phyloP scores from a whole-genome alignment of 2,888 invertebrate genomes.

The Macrophya alboannulata region DNA sequence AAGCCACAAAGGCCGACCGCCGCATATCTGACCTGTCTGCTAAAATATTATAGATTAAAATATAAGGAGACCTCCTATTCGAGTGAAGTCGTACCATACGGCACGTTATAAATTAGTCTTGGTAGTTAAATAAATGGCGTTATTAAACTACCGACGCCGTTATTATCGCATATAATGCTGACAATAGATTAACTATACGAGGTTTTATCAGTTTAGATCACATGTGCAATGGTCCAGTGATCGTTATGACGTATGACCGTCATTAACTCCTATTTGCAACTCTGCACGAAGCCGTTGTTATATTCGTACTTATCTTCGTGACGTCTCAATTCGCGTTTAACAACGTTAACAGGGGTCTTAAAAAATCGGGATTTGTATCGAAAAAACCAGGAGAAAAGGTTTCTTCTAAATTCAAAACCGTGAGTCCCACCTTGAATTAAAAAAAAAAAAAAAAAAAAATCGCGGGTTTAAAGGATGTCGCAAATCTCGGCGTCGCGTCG shows the following conservation, averaged over 20 bases:
- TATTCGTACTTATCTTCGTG: constrained; percentile 59
- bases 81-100: constrained; percentile 33
- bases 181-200: constrained; percentile 49
- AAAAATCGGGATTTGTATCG: too few relatives aligned
- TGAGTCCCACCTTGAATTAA: background rate
- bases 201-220: constrained; percentile 74
- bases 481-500: constrained; percentile 45
- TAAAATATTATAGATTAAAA: constrained; percentile 70
- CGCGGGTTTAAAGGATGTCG: constrained; percentile 56
- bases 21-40: constrained; percentile 44
- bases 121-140: constrained; percentile 40
- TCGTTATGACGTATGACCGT: constrained; percentile 71
- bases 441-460: background rate
- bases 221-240: constrained; percentile 66
- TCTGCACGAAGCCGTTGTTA: constrained; percentile 58
- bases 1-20: constrained; percentile 31
- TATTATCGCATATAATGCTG: background rate
- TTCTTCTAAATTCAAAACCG: too few relatives aligned
- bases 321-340: too few relatives aligned
- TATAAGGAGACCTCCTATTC: constrained; percentile 68
- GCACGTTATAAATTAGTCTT: constrained; percentile 68
- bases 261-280: constrained; percentile 74
- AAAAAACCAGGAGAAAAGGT: too few relatives aligned
- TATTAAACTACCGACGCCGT: background rate
- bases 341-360: too few relatives aligned